Evolutionary conservation across 2,797 vertebrate genomes (phyloP).

Genomic region (Acrossocheilus wenchowensis): DNA sequence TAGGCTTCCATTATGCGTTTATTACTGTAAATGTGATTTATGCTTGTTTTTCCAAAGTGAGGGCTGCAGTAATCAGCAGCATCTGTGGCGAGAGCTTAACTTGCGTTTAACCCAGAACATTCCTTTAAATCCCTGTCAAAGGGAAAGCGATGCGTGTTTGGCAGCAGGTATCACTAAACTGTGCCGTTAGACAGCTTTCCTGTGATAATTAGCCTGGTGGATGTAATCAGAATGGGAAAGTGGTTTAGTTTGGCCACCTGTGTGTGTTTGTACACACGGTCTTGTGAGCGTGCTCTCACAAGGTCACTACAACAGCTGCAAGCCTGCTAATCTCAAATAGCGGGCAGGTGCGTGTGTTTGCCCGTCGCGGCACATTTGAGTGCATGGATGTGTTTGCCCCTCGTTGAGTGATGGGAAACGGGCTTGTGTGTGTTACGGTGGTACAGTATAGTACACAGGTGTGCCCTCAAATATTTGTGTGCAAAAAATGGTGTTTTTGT

Average conservation of each 20-base stretch:
- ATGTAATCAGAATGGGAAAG: slow-evolving; percentile 49
- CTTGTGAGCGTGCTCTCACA: slow-evolving; percentile 51
- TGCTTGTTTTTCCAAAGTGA: slow-evolving; percentile 2
- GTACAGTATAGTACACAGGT: slow-evolving; percentile 1
- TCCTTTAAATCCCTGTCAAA: slow-evolving; percentile 18
- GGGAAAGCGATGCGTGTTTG: not conserved
- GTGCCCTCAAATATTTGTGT: slow-evolving; percentile 31
- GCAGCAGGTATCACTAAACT: not conserved
- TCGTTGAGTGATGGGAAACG: slow-evolving; percentile 34
- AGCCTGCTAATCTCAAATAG: slow-evolving; percentile 2
- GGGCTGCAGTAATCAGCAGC: slow-evolving; percentile 14
- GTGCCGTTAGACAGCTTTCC: slow-evolving; percentile 4
- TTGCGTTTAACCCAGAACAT: not conserved
- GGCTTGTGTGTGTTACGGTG: slow-evolving; percentile 21
- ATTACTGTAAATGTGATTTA: not conserved
- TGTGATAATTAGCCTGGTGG: slow-evolving; percentile 46
- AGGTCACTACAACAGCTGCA: slow-evolving; percentile 60
- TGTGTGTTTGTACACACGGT: slow-evolving; percentile 56
- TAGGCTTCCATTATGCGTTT: not conserved
- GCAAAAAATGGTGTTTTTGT: slow-evolving; percentile 43
- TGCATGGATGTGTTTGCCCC: slow-evolving; percentile 33
- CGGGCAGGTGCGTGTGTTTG: slow-evolving; percentile 36
- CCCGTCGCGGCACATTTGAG: slow-evolving; percentile 28
- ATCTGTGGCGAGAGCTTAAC: slow-evolving; percentile 8
- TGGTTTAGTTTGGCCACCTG: slow-evolving; percentile 47